These are phyloP conservation scores for Ibidorhyncha struthersii DNA, from an alignment of 2,113 vertebrate genomes.

Conservation along the genomic window DNA sequence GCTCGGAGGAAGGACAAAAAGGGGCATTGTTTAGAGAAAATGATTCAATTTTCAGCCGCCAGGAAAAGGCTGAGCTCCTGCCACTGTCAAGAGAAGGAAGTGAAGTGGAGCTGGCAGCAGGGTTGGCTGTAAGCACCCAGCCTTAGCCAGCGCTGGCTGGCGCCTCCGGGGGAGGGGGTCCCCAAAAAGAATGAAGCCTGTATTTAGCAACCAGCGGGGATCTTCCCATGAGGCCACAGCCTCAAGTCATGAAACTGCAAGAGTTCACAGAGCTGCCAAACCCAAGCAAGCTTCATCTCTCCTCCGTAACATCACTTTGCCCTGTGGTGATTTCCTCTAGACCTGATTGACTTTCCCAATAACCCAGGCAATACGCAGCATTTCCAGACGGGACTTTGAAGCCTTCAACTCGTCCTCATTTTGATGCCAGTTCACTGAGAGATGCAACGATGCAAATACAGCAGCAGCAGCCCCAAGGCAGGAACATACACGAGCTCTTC, in stretches of 20 bases:
- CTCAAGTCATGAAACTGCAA: background rate
- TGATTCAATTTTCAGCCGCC: background rate
- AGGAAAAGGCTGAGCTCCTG: background rate
- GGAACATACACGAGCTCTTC: background rate
- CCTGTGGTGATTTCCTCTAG: background rate
- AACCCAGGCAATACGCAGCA: background rate
- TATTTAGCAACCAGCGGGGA: background rate
- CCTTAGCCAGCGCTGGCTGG: background rate
- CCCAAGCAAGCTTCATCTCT: background rate
- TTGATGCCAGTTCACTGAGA: background rate
- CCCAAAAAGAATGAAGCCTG: background rate
- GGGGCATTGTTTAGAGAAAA: background rate
- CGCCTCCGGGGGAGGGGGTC: background rate
- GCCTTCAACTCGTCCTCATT: background rate
- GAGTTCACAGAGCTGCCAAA: background rate
- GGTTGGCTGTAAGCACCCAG: background rate
- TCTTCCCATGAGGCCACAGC: background rate
- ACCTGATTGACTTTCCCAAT: background rate
- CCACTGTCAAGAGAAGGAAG: background rate
- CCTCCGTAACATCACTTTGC: background rate
- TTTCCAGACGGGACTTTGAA: background rate
- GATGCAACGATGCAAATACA: background rate
- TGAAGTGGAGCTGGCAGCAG: background rate
- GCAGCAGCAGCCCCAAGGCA: background rate
- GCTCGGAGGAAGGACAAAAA: background rate